phyloP scores from a whole-genome alignment of 2,888 invertebrate genomes.

The Bellardia bayeri region DNA sequence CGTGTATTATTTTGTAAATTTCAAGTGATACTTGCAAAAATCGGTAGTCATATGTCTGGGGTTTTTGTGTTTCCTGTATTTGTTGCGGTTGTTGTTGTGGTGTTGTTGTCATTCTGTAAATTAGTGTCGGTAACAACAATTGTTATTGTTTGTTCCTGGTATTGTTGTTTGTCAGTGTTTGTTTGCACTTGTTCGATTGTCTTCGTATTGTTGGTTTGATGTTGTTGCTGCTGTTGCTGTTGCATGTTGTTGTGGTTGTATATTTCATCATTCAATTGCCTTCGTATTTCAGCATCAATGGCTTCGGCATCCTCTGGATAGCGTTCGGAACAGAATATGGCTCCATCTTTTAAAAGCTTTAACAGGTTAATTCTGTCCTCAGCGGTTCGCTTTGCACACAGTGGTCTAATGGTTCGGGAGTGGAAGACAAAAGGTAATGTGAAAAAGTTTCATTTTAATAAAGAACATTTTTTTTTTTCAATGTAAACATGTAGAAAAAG shows the following conservation, averaged over 20 bases:
- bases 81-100: slow-evolving; percentile 57
- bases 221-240: slow-evolving; percentile 66
- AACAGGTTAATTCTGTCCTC: slow-evolving; percentile 94
- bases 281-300: slow-evolving; percentile 82
- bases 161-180: slow-evolving; percentile 74
- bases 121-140: slow-evolving; percentile 72
- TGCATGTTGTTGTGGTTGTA: slow-evolving; percentile 75
- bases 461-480: neutral
- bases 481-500: too few species aligned
- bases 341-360: slow-evolving; percentile 87
- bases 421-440: slow-evolving; percentile 4
- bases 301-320: slow-evolving; percentile 84
- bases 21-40: slow-evolving; percentile 82
- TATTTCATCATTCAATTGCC: slow-evolving; percentile 79
- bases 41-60: slow-evolving; percentile 83
- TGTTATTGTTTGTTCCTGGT: slow-evolving; percentile 75
- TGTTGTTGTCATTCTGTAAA: slow-evolving; percentile 64
- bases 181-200: slow-evolving; percentile 81
- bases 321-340: slow-evolving; percentile 83
- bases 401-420: slow-evolving; percentile 85
- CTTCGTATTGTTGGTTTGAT: slow-evolving; percentile 74
- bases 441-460: slow-evolving; percentile 16
- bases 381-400: slow-evolving; percentile 93
- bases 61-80: slow-evolving; percentile 75
- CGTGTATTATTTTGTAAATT: slow-evolving; percentile 77